Base-by-base conservation (phyloP, 1,140 invertebrate species). In the Drosophila lacertosa region DNA sequence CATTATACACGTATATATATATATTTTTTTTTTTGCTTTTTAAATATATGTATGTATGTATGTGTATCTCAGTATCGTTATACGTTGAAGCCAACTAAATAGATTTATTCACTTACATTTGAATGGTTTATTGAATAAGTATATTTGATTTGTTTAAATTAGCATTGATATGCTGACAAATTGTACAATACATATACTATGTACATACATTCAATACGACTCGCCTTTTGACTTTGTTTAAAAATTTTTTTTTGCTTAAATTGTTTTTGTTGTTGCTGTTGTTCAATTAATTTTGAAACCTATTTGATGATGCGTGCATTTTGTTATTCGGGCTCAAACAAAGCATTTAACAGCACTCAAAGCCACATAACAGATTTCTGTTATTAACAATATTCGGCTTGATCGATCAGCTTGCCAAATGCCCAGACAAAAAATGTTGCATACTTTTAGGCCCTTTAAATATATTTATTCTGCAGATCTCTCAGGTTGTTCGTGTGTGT, bases 281-380 rank as follows among this genome's bases (percentile, higher is more conserved):
- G 42, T 57, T 65, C 29, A 53, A 16, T 54, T 63, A 82, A 82
- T 82, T 82, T 82, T 82, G 78, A 82, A 82, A 82, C 78, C 78
- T 82, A 82, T 74, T 74, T 81, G 73, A 59, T 65, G 51, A 44
- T 64, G 67, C 44, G 62, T 73, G 77, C 63, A 48, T 11, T 47
- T 18, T 22, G 26, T 51, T 9, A 20, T 13, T 29, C 20, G 32
- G 32, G 32, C 33, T 35, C 33, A 35, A 42, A 65, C 54, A 44
- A 29, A 40, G 33, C 32, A 29, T 53, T 45, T 37, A n/a, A 15
- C 48, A 22, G n/a, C n/a, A 48, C 35, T 51, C 15, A n/a, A 37
- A 51, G 48, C 16, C 48, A 51, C 35, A 51, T 20, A n/a, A 51
- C 32, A 20, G n/a, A 10, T 6, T 11, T 2, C 20, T 22, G 20